Evolutionary conservation across 92 coral and sea anemone genomes (phyloP).

Genomic region (Parazoanthus swiftii): DNA sequence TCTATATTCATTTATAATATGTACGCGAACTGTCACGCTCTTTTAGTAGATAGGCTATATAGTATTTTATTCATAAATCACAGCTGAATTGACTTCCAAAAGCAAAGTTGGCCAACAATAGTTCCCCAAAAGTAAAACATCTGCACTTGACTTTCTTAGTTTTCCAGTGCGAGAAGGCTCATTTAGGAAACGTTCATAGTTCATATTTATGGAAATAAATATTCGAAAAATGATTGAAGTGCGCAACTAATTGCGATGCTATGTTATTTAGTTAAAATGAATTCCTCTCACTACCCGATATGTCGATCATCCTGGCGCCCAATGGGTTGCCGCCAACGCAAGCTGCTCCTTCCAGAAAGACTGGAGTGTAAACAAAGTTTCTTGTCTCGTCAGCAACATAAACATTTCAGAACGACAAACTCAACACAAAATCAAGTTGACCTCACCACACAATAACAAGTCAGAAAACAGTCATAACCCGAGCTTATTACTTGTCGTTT

Average conservation of each 20-base stretch:
- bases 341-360: not conserved
- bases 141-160: not conserved
- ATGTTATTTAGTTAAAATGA: not conserved
- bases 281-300: not conserved
- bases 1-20: no score
- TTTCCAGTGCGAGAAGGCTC: not conserved
- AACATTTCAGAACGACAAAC: not conserved
- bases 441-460: not conserved
- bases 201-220: not conserved
- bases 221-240: conserved; percentile 8
- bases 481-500: no score
- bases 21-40: no score
- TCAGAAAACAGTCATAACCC: not conserved
- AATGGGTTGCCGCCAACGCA: not conserved
- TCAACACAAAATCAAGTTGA: not conserved
- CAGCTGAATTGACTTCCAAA: no score
- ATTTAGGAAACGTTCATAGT: not conserved
- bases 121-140: not conserved
- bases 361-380: not conserved
- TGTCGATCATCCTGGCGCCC: not conserved
- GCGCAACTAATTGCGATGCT: not conserved
- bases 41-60: no score
- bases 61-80: no score
- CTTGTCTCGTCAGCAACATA: not conserved
- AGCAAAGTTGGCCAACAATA: not conserved